phyloP scores from a whole-genome alignment of 2,113 vertebrate species.

The Microcebus griseorufus region DNA sequence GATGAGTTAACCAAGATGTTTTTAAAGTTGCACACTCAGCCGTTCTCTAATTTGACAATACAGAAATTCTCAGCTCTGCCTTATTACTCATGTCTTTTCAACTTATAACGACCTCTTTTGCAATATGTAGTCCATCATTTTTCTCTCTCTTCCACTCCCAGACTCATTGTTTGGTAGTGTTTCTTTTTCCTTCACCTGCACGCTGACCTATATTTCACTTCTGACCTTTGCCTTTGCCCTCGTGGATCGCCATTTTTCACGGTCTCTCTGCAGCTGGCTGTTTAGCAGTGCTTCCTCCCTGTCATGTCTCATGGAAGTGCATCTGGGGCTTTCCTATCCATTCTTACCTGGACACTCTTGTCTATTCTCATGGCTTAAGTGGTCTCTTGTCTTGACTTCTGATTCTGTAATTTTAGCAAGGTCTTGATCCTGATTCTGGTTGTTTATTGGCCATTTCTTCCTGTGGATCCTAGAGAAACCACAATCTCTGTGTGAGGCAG shows the following conservation, averaged over 20 bases:
- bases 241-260: background rate
- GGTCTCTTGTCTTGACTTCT: background rate
- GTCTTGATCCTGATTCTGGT: background rate
- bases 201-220: background rate
- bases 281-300: background rate
- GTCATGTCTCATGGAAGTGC: background rate
- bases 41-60: background rate
- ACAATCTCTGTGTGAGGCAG: background rate
- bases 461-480: background rate
- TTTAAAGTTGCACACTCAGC: background rate
- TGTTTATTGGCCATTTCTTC: background rate
- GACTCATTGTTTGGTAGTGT: background rate
- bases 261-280: background rate
- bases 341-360: background rate
- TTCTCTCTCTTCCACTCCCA: background rate
- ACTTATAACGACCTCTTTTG: background rate
- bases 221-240: background rate
- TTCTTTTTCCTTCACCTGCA: background rate
- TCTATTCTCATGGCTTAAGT: background rate
- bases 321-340: background rate
- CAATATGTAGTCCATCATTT: background rate
- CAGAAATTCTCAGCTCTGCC: background rate
- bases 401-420: background rate
- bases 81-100: background rate
- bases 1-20: background rate